Percentiles rank a stretch among this genome's conserved stretches.
These are phyloP conservation scores for Strigamia transsilvanica DNA, from an alignment of 2,888 invertebrate species.

Conservation along the genomic window DNA sequence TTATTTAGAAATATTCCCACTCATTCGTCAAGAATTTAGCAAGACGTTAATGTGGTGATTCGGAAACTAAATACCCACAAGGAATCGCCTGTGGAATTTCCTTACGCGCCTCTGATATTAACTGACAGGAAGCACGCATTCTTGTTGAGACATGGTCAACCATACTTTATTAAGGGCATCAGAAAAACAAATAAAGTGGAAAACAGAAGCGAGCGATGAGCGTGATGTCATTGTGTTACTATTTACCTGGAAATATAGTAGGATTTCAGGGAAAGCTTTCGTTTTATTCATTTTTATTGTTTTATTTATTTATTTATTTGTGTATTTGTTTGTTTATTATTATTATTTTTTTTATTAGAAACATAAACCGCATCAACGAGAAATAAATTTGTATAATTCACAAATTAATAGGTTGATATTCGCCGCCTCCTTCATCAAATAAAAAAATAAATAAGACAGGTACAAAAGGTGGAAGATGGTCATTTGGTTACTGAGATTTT, in stretches of 20 bases:
- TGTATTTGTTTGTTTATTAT: not conserved
- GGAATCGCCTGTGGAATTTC: slow-evolving; percentile 45
- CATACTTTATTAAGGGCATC: slow-evolving; percentile 13
- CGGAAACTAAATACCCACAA: slow-evolving; percentile 42
- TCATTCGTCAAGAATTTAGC: slow-evolving; percentile 17
- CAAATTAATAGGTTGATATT: slow-evolving; percentile 25
- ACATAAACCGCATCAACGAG: not conserved
- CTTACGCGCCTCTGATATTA: slow-evolving; percentile 41
- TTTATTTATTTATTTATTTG: not conserved
- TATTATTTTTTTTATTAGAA: not conserved
- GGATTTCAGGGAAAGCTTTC: not conserved
- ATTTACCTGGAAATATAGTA: slow-evolving; percentile 24
- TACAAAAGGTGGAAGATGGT: not conserved
- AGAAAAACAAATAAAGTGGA: slow-evolving; percentile 25
- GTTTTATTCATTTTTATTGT: not conserved
- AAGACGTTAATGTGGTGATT: slow-evolving; percentile 40
- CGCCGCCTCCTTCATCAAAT: slow-evolving; percentile 37
- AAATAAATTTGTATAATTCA: slow-evolving; percentile 30
- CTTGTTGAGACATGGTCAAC: slow-evolving; percentile 3
- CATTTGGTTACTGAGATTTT: slow-evolving; percentile 23
- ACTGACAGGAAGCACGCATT: slow-evolving; percentile 46
- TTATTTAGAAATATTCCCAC: slow-evolving; percentile 34
- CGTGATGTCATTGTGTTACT: slow-evolving; percentile 4
- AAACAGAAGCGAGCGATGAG: not conserved
- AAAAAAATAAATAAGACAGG: not conserved